These are phyloP conservation scores for Andricus curvator DNA, from an alignment of 2,888 invertebrate genomes.

Conservation along the genomic window DNA sequence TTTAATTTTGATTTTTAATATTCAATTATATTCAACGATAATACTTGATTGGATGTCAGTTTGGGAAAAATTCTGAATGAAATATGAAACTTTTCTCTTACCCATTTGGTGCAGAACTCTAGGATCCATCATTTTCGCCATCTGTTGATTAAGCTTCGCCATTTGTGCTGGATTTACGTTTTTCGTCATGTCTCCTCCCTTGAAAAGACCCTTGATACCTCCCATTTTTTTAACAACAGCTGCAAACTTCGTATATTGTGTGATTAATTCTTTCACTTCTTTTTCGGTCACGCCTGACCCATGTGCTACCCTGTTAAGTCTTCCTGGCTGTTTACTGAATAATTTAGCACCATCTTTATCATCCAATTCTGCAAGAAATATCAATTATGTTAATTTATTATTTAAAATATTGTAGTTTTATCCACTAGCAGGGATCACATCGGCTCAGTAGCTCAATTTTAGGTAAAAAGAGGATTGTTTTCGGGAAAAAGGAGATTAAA, in stretches of 20 bases:
- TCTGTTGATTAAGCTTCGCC: conserved; percentile 99
- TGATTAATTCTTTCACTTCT: conserved; percentile 97
- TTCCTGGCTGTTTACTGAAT: conserved; percentile 93
- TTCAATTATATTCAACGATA: too few relatives aligned
- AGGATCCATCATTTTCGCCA: conserved; percentile 99
- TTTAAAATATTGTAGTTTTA: background rate
- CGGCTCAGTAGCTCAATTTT: too few relatives aligned
- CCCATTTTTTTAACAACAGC: conserved; percentile 99
- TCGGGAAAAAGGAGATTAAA: too few relatives aligned
- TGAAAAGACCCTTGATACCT: conserved; percentile 99
- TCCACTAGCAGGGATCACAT: too few relatives aligned
- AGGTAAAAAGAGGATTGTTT: too few relatives aligned
- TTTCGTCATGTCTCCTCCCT: conserved; percentile 98
- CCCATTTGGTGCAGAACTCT: conserved; percentile 96
- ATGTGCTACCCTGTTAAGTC: conserved; percentile 91
- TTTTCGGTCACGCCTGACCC: conserved; percentile 96
- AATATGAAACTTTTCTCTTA: conserved; percentile 58
- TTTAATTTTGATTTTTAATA: too few relatives aligned
- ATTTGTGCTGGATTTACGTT: conserved; percentile 99
- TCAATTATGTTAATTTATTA: conserved; percentile 7
- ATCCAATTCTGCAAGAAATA: conserved; percentile 87
- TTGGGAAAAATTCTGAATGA: background rate
- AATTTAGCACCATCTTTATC: conserved; percentile 97
- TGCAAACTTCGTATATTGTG: conserved; percentile 99
- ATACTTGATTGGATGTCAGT: background rate